phyloP scores from a whole-genome alignment of 2,113 vertebrate genomes.

The Ariopsis seemanni region DNA sequence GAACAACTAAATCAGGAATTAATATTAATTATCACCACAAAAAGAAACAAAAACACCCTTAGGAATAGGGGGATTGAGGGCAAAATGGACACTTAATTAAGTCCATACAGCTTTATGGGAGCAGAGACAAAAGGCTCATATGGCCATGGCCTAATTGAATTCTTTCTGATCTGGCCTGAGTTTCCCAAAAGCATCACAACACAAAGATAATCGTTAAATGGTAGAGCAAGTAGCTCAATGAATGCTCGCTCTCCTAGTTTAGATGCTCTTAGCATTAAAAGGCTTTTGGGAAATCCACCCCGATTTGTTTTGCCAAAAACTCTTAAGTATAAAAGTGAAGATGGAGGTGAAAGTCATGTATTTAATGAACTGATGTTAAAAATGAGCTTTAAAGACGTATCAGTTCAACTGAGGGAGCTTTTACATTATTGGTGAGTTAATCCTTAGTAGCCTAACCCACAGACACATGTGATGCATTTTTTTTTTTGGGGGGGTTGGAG shows the following conservation, averaged over 20 bases:
- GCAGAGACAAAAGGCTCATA: neutral
- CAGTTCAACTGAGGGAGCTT: too few relatives aligned
- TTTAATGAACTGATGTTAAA: neutral
- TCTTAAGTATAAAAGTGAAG: neutral
- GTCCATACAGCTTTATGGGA: slow-evolving; percentile 1
- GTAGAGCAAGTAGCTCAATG: too few relatives aligned
- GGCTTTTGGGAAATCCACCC: too few relatives aligned
- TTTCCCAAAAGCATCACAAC: too few relatives aligned
- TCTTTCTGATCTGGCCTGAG: neutral
- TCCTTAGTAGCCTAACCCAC: too few relatives aligned
- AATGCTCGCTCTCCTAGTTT: too few relatives aligned
- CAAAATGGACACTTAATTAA: slow-evolving; percentile 8
- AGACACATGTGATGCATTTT: too few relatives aligned
- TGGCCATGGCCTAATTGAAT: neutral
- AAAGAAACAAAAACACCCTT: neutral
- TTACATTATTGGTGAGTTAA: too few relatives aligned
- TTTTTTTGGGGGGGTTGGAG: too few relatives aligned
- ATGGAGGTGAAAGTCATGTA: neutral
- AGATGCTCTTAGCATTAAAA: too few relatives aligned
- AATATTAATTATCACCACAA: neutral
- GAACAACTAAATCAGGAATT: neutral
- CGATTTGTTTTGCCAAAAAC: neutral
- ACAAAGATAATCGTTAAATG: too few relatives aligned
- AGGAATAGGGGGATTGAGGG: neutral
- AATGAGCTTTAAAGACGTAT: too few relatives aligned